Evolutionary conservation across 1,140 invertebrate genomes (phyloP).

Genomic region (Drosophila nasuta): DNA sequence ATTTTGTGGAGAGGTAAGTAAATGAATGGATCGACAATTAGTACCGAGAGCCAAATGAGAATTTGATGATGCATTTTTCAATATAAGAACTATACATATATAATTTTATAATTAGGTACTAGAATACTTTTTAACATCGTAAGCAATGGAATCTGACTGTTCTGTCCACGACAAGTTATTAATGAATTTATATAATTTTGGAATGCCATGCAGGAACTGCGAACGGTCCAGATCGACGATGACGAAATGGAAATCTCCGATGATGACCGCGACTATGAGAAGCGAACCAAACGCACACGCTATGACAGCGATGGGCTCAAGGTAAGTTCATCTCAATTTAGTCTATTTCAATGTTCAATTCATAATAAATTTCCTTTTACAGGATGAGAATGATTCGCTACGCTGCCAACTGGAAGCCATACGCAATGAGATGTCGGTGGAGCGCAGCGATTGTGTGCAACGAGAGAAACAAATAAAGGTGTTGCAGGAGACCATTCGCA

Average conservation of each 20-base stretch:
- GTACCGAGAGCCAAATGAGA: slow-evolving; percentile 53
- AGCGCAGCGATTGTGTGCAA: slow-evolving; percentile 87
- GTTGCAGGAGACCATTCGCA: slow-evolving; percentile 91
- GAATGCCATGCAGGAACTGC: slow-evolving; percentile 89
- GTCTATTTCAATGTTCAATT: neutral
- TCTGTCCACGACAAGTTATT: neutral
- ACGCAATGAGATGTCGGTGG: slow-evolving; percentile 94
- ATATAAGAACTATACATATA: slow-evolving; percentile 50
- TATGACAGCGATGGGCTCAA: slow-evolving; percentile 80
- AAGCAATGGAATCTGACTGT: slow-evolving; percentile 18
- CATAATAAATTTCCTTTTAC: neutral
- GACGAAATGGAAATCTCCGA: slow-evolving; percentile 85
- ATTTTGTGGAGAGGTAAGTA: slow-evolving; percentile 64
- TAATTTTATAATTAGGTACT: slow-evolving; percentile 73
- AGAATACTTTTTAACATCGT: slow-evolving; percentile 38
- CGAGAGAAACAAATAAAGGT: slow-evolving; percentile 85
- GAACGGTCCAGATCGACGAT: slow-evolving; percentile 90
- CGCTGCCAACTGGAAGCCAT: slow-evolving; percentile 97
- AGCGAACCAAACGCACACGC: slow-evolving; percentile 67
- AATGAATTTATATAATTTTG: slow-evolving; percentile 39
- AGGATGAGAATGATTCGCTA: slow-evolving; percentile 95
- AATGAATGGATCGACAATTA: slow-evolving; percentile 66
- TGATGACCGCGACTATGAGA: slow-evolving; percentile 85
- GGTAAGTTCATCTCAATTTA: slow-evolving; percentile 33
- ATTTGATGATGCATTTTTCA: slow-evolving; percentile 62